phyloP scores from a whole-genome alignment of 2,888 invertebrate species.

The Diplazon laetatorius region DNA sequence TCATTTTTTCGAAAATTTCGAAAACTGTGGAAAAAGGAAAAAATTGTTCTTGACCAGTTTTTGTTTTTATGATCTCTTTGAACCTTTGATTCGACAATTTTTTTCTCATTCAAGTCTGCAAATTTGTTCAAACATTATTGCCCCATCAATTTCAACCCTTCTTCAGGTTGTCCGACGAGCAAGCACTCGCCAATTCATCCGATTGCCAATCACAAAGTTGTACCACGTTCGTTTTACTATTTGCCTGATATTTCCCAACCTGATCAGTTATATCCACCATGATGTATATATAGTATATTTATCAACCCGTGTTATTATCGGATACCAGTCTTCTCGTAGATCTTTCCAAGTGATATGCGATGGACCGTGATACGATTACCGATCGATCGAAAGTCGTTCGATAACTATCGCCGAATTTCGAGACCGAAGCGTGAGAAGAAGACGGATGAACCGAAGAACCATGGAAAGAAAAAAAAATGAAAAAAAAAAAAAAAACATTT shows the following conservation, averaged over 20 bases:
- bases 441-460: conserved; percentile 20
- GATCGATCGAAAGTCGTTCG: conserved; percentile 23
- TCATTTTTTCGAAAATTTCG: too few relatives aligned
- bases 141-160: background rate
- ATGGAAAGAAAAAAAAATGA: conserved; percentile 28
- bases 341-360: conserved; percentile 34
- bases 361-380: conserved; percentile 31
- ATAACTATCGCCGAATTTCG: conserved; percentile 23
- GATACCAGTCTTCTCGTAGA: conserved; percentile 55
- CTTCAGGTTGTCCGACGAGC: background rate
- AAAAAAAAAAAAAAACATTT: conserved; percentile 50
- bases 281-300: too few relatives aligned
- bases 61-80: too few relatives aligned
- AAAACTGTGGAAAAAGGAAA: too few relatives aligned
- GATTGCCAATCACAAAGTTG: conserved; percentile 26
- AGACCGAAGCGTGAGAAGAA: conserved; percentile 15
- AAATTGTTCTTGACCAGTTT: too few relatives aligned
- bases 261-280: background rate
- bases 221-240: conserved; percentile 47
- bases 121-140: background rate
- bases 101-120: background rate
- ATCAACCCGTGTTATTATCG: conserved; percentile 53
- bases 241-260: conserved; percentile 52
- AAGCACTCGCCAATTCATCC: conserved; percentile 14
- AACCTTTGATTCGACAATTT: too few relatives aligned